A percentile compares a stretch with the other conserved stretches of the same genome.
Conservation (phyloP, 1,140 invertebrate genomes). For the Lordiphosa stackelbergi region DNA sequence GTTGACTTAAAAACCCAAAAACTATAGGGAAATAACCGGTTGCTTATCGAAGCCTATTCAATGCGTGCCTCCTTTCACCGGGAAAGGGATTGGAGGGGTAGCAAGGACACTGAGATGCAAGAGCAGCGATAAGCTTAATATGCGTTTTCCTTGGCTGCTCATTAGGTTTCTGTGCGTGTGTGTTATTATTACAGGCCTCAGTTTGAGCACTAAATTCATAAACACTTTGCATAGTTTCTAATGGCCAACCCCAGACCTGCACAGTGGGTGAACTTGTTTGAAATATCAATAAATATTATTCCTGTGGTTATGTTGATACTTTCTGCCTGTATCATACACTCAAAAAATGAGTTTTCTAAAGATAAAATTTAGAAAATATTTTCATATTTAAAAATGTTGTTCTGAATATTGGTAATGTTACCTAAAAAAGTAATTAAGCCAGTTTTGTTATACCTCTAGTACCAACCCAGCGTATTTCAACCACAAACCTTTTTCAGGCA, state of each 20-base stretch:
- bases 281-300: too few relatives aligned
- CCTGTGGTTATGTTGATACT: too few relatives aligned
- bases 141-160: slow-evolving; percentile 66
- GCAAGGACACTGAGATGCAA: slow-evolving; percentile 52
- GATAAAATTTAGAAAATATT: too few relatives aligned
- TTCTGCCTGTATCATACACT: too few relatives aligned
- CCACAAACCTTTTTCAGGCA: too few relatives aligned
- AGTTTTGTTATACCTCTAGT: too few relatives aligned
- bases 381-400: too few relatives aligned
- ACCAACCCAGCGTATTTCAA: too few relatives aligned
- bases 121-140: slow-evolving; percentile 61
- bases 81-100: slow-evolving; percentile 3
- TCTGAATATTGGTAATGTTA: too few relatives aligned
- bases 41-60: slow-evolving; percentile 65
- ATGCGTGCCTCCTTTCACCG: slow-evolving; percentile 24
- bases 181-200: slow-evolving; percentile 13
- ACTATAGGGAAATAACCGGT: slow-evolving; percentile 37
- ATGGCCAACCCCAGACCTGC: slow-evolving; percentile 32
- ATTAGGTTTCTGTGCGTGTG: slow-evolving; percentile 37
- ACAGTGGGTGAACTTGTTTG: not conserved
- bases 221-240: slow-evolving; percentile 70
- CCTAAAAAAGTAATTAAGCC: too few relatives aligned
- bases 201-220: slow-evolving; percentile 64
- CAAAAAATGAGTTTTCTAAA: too few relatives aligned
- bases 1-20: slow-evolving; percentile 57